Conservation (phyloP, 2,888 invertebrate genomes). For the Volucella zonaria region DNA sequence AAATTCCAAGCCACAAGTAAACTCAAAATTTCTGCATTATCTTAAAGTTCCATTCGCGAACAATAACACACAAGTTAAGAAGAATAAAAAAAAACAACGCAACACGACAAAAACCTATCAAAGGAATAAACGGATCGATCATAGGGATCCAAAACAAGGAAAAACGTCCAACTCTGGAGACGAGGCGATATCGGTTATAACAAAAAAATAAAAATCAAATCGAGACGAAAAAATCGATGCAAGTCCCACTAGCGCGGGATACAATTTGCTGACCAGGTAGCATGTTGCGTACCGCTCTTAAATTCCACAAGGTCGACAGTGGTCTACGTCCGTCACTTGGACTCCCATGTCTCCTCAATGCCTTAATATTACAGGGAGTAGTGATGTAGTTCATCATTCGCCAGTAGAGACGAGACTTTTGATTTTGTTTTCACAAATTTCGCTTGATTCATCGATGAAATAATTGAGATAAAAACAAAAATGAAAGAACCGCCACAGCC, state of each 20-base stretch:
- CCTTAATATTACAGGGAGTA: not conserved
- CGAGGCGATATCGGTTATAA: slow-evolving; percentile 40
- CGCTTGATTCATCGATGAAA: slow-evolving; percentile 74
- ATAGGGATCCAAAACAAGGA: slow-evolving; percentile 54
- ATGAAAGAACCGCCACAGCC: slow-evolving; percentile 74
- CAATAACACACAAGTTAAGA: slow-evolving; percentile 56
- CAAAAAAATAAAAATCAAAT: slow-evolving; percentile 14
- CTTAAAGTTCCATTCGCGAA: slow-evolving; percentile 74
- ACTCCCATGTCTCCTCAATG: slow-evolving; percentile 44
- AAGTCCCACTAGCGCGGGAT: slow-evolving; percentile 57
- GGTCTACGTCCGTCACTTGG: slow-evolving; percentile 63
- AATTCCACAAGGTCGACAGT: slow-evolving; percentile 77
- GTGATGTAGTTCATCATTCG: slow-evolving; percentile 21
- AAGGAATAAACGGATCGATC: slow-evolving; percentile 71
- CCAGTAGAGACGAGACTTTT: slow-evolving; percentile 53
- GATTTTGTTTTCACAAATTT: slow-evolving; percentile 73
- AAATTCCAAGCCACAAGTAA: slow-evolving; percentile 69
- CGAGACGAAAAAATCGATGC: slow-evolving; percentile 49
- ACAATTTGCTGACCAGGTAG: slow-evolving; percentile 71
- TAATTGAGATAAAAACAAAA: slow-evolving; percentile 76
- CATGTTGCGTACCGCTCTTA: slow-evolving; percentile 70
- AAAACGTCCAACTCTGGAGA: slow-evolving; percentile 39
- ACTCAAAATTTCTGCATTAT: slow-evolving; percentile 76
- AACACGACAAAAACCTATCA: slow-evolving; percentile 59
- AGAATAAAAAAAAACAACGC: slow-evolving; percentile 40